These are phyloP conservation scores for Taenaris catops DNA, from an alignment of 2,888 invertebrate genomes.

Conservation along the genomic window DNA sequence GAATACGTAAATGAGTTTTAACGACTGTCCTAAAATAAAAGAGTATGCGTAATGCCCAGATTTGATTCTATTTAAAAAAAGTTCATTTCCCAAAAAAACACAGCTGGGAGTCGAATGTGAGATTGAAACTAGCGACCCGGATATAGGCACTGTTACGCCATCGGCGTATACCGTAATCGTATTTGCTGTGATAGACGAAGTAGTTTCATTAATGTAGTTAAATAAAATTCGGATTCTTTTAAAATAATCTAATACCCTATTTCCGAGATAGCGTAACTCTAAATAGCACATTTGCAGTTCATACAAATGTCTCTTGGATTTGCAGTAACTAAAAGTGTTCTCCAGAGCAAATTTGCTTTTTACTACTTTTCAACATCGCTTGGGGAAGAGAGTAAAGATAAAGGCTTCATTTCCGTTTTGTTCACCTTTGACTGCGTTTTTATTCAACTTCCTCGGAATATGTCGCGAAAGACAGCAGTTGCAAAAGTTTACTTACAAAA, in stretches of 20 bases:
- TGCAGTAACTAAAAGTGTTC: conserved; percentile 22
- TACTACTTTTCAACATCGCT: conserved; percentile 16
- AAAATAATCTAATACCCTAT: conserved; percentile 14
- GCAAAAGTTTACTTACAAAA: not conserved
- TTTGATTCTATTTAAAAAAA: too few relatives aligned
- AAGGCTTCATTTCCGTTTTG: conserved; percentile 18
- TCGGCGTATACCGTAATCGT: too few relatives aligned
- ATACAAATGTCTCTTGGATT: conserved; percentile 26
- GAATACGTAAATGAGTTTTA: too few relatives aligned
- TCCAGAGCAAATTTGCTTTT: conserved; percentile 21
- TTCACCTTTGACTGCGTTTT: conserved; percentile 15
- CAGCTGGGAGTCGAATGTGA: too few relatives aligned
- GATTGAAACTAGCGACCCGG: too few relatives aligned
- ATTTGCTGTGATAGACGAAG: too few relatives aligned
- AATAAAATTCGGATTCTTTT: conserved; percentile 8
- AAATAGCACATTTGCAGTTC: conserved; percentile 24
- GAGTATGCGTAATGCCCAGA: too few relatives aligned
- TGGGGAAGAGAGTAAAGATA: conserved; percentile 17
- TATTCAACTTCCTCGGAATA: not conserved
- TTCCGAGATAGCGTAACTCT: conserved; percentile 14
- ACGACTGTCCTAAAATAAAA: too few relatives aligned
- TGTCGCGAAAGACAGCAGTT: not conserved
- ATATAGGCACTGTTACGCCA: too few relatives aligned
- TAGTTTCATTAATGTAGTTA: too few relatives aligned
- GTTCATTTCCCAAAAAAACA: too few relatives aligned